Percentiles rank a stretch among this genome's conserved stretches.
phyloP scores from a whole-genome alignment of 2,797 vertebrate genomes.

The Cuculus canorus region DNA sequence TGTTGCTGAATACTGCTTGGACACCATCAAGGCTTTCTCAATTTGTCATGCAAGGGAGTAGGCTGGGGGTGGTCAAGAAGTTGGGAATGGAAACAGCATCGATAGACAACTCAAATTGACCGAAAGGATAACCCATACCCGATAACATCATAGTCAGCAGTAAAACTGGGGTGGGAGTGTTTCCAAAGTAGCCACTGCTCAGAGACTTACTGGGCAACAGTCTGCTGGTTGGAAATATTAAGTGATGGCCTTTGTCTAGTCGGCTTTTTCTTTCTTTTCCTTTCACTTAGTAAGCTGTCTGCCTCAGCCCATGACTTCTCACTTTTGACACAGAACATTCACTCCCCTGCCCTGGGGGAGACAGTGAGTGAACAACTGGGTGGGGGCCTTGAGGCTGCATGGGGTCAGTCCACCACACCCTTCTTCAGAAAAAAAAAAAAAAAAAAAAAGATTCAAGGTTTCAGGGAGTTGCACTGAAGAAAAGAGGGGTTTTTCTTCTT shows the following conservation, averaged over 20 bases:
- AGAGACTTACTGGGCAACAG: background rate
- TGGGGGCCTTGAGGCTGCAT: background rate
- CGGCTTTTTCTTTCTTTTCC: background rate
- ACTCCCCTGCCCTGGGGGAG: accelerated
- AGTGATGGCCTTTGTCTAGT: background rate
- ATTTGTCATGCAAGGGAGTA: background rate
- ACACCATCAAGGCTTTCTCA: background rate
- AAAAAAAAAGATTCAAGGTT: background rate
- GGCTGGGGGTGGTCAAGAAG: background rate
- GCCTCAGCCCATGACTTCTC: background rate
- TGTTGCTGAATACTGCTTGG: background rate
- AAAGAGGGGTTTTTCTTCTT: background rate
- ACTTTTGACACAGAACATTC: background rate
- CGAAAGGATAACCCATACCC: background rate
- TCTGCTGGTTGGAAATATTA: background rate
- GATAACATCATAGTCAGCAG: background rate
- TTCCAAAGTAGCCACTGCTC: background rate
- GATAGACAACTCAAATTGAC: background rate
- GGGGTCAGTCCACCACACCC: background rate
- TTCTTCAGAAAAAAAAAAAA: background rate
- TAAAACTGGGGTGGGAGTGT: background rate
- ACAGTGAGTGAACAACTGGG: accelerated
- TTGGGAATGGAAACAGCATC: background rate
- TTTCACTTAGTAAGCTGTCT: background rate
- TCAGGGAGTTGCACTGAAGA: background rate